These are phyloP conservation scores for Ceratotherium simum DNA, from an alignment of 2,113 vertebrate genomes.

Conservation along the genomic window DNA sequence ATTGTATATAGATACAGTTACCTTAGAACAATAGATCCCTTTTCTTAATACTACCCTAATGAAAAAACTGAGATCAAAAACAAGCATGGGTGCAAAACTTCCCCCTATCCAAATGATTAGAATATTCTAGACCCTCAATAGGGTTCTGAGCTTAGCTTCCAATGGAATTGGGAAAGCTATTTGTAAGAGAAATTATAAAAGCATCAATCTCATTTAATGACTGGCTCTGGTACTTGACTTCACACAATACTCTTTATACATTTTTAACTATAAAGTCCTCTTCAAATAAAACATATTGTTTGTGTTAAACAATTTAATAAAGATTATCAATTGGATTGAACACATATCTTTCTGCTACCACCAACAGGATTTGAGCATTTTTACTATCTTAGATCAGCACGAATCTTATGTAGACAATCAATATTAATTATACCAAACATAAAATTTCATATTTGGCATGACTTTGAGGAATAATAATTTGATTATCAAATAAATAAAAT, in stretches of 20 bases:
- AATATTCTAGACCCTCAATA: background rate
- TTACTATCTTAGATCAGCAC: background rate
- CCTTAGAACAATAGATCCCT: background rate
- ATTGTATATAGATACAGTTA: background rate
- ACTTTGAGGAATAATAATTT: background rate
- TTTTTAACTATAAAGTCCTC: background rate
- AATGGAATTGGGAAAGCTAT: background rate
- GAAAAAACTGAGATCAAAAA: background rate
- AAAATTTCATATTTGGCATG: background rate
- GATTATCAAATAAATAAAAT: background rate
- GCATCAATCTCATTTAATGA: background rate
- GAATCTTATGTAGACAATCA: background rate
- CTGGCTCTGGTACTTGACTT: background rate
- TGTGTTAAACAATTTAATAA: background rate
- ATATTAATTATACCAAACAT: background rate
- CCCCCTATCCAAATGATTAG: background rate
- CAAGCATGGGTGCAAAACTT: background rate
- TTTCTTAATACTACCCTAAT: background rate
- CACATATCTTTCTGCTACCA: background rate
- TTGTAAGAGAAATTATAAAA: background rate
- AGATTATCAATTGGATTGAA: background rate
- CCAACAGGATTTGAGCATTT: background rate
- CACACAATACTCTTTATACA: background rate
- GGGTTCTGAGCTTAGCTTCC: background rate
- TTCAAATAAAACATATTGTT: background rate